phyloP scores from a whole-genome alignment of 2,113 vertebrate species.

The Pomatorhinus ruficollis region DNA sequence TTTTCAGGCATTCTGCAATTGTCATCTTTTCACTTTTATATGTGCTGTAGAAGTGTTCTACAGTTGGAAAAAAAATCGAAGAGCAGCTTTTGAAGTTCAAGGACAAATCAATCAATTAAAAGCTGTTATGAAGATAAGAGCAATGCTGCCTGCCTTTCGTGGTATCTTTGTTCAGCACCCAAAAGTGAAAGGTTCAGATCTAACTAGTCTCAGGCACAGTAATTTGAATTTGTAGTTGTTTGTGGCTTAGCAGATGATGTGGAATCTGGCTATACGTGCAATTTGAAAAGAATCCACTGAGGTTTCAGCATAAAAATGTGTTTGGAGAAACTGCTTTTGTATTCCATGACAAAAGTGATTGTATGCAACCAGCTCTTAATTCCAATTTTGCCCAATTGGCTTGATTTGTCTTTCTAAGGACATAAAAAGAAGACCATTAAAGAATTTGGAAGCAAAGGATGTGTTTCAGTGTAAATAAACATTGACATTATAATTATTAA shows the following conservation, averaged over 20 bases:
- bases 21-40: neutral
- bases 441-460: neutral
- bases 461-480: neutral
- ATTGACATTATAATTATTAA: neutral
- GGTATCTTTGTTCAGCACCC: neutral
- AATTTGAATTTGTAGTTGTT: neutral
- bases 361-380: neutral
- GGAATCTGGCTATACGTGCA: neutral
- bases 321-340: neutral
- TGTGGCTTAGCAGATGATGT: neutral
- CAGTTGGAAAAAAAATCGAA: neutral
- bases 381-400: neutral
- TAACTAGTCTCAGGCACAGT: neutral
- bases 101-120: constrained; percentile 4
- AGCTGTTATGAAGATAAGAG: neutral
- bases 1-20: neutral
- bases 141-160: neutral
- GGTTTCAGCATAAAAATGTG: neutral
- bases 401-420: neutral
- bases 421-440: neutral
- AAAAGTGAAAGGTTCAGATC: neutral
- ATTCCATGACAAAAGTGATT: neutral
- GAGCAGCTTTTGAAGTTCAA: neutral
- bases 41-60: neutral
- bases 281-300: neutral